phyloP scores from a whole-genome alignment of 1,140 invertebrate species.

The Gerris buenoi region DNA sequence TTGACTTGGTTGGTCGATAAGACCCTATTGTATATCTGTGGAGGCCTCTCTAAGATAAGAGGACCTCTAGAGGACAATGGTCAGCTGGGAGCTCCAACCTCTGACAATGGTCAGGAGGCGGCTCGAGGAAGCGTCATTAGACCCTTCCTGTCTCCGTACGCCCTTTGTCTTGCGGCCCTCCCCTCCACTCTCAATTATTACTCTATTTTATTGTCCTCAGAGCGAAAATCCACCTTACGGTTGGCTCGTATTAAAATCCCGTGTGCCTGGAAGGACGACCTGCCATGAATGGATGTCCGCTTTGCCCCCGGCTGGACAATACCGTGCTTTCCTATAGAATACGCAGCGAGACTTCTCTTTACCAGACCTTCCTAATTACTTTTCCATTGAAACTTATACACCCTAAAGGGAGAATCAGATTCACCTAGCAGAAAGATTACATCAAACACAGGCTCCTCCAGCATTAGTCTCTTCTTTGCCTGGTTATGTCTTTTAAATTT shows the following conservation, averaged over 20 bases:
- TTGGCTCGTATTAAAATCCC: neutral
- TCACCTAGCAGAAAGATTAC: neutral
- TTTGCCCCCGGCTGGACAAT: neutral
- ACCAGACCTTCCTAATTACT: neutral
- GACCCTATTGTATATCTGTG: neutral
- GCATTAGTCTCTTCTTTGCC: neutral
- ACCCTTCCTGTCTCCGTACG: neutral
- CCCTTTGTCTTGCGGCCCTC: neutral
- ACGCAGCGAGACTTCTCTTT: neutral
- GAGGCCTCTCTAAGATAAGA: neutral
- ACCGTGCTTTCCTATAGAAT: neutral
- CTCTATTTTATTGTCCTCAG: neutral
- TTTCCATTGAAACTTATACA: neutral
- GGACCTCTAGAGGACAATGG: neutral
- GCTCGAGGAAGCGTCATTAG: conserved; percentile 3
- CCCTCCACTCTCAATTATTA: conserved; percentile 3
- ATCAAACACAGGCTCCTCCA: neutral
- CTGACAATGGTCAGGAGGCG: neutral
- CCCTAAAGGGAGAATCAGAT: neutral
- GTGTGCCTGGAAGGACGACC: neutral
- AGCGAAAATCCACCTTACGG: neutral
- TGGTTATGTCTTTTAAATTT: no score
- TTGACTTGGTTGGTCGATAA: neutral
- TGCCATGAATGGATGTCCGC: neutral
- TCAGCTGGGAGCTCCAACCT: no score